A percentile compares a stretch with the other conserved stretches of the same genome.
Conservation (phyloP, 1,140 invertebrate species). For the Apis dorsata region DNA sequence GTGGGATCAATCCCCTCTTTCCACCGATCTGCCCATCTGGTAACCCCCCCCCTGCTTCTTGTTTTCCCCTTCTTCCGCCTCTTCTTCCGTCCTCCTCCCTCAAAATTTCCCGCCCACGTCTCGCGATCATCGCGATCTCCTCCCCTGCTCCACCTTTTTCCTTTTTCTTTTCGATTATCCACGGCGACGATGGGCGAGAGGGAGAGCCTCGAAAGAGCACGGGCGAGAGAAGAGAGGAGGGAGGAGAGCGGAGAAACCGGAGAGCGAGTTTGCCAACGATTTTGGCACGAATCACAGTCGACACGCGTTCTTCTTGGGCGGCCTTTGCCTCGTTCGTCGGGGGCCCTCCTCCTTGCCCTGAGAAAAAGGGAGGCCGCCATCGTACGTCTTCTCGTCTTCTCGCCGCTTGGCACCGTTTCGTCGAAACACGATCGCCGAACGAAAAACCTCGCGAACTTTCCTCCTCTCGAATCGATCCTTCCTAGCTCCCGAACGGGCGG, state of each 20-base stretch:
- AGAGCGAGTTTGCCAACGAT: slow-evolving; percentile 7
- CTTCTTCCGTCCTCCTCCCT: neutral
- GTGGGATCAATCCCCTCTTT: slow-evolving; percentile 51
- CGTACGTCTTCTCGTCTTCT: neutral
- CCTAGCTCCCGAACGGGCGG: neutral
- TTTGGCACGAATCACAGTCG: slow-evolving; percentile 26
- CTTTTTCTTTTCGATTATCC: neutral
- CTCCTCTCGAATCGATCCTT: too few species aligned
- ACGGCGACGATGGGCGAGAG: too few species aligned
- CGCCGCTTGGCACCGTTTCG: slow-evolving; percentile 4
- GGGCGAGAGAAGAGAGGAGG: neutral
- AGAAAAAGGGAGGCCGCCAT: neutral
- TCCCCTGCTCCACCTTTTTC: too few species aligned
- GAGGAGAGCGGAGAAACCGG: neutral
- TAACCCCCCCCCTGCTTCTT: neutral
- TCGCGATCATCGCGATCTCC: too few species aligned
- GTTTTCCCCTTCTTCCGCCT: neutral
- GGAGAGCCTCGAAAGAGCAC: too few species aligned
- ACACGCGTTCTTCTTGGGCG: slow-evolving; percentile 36
- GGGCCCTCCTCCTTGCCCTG: neutral
- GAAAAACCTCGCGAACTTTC: too few species aligned
- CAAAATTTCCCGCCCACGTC: slow-evolving; percentile 18
- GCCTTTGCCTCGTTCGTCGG: slow-evolving; percentile 43
- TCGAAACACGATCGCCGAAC: neutral
- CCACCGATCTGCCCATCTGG: neutral